Percentiles rank a stretch among this genome's conserved stretches.
phyloP scores from a whole-genome alignment of 2,797 vertebrate genomes.

The Mormyrus hasselquistii region DNA sequence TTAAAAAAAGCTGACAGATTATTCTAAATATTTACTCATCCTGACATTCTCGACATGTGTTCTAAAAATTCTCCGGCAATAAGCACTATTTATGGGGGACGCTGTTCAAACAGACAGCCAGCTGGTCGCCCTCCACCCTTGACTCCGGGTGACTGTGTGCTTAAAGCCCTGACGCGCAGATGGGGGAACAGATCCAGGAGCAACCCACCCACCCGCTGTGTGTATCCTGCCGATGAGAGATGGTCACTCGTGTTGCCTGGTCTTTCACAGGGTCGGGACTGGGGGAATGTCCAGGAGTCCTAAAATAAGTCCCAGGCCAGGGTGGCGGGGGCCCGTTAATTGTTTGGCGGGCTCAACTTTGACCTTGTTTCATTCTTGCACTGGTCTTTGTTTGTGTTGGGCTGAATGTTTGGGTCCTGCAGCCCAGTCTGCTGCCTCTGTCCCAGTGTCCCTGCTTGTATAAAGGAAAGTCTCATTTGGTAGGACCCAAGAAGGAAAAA shows the following conservation, averaged over 20 bases:
- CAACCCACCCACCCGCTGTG: not conserved
- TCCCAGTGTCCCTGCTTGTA: not conserved
- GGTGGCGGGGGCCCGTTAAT: slow-evolving; percentile 25
- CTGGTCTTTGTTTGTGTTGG: slow-evolving; percentile 45
- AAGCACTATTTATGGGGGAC: slow-evolving; percentile 1
- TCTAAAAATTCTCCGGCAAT: slow-evolving; percentile 18
- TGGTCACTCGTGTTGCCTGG: slow-evolving; percentile 27
- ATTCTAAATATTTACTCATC: slow-evolving; percentile 21
- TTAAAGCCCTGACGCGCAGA: slow-evolving; percentile 31
- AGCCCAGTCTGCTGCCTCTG: not conserved
- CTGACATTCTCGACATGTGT: slow-evolving; percentile 11
- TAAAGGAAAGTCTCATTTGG: slow-evolving; percentile 1
- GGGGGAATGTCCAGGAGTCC: slow-evolving; percentile 24
- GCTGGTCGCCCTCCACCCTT: slow-evolving; percentile 20
- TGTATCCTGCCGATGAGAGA: slow-evolving; percentile 29
- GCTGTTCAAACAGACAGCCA: slow-evolving; percentile 19
- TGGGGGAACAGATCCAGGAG: slow-evolving; percentile 6
- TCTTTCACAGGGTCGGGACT: slow-evolving; percentile 19
- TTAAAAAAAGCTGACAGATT: slow-evolving; percentile 1
- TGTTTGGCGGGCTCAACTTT: slow-evolving; percentile 18
- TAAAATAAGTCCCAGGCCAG: slow-evolving; percentile 22
- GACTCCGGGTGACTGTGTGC: slow-evolving; percentile 1
- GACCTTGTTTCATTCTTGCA: slow-evolving; percentile 29
- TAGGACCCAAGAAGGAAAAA: not conserved
- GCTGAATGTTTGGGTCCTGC: slow-evolving; percentile 32